These are phyloP conservation scores for Xerus inauris DNA, from an alignment of 2,113 vertebrate genomes.

Conservation along the genomic window DNA sequence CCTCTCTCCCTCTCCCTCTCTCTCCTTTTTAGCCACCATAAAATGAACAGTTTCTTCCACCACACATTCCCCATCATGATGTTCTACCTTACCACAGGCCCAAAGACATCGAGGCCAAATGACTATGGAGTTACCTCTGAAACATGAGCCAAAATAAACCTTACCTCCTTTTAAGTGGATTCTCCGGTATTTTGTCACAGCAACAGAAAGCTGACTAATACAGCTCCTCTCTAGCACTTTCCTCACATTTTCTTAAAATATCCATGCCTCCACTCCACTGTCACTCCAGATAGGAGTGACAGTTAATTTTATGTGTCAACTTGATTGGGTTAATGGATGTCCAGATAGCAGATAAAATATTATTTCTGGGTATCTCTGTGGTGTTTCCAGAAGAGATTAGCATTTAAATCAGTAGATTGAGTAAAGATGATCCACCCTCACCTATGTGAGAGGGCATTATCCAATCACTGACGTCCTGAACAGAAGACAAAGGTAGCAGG, in stretches of 20 bases:
- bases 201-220: background rate
- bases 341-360: background rate
- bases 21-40: too few species aligned
- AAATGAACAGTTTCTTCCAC: background rate
- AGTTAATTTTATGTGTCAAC: background rate
- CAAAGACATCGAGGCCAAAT: background rate
- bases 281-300: too few species aligned
- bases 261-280: background rate
- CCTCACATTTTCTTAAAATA: background rate
- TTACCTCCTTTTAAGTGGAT: background rate
- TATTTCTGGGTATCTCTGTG: background rate
- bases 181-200: background rate
- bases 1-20: background rate
- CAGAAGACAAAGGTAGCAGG: background rate
- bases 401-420: background rate
- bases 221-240: background rate
- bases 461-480: background rate
- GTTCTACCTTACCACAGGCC: background rate
- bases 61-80: too few species aligned
- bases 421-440: background rate
- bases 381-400: background rate
- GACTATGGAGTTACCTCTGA: background rate
- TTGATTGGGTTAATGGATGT: background rate
- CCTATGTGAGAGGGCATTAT: background rate
- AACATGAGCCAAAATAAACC: background rate